A percentile compares a stretch with the other conserved stretches of the same genome.
Evolutionary conservation across 2,888 invertebrate genomes (phyloP).

Genomic region (Minunthozetes semirufus): DNA sequence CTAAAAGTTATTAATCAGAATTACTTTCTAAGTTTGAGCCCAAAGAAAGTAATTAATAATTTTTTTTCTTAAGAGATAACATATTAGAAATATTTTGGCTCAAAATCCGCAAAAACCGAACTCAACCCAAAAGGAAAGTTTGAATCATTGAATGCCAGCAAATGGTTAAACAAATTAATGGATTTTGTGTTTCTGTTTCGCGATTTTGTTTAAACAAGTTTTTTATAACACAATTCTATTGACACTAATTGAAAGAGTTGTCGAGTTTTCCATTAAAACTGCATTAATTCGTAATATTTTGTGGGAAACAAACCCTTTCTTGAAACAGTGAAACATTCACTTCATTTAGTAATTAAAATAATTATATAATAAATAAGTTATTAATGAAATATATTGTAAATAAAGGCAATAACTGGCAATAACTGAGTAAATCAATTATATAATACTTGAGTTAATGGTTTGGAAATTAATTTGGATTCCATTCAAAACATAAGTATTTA

Average conservation of each 20-base stretch:
- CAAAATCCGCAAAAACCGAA: neutral
- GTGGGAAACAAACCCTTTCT: neutral
- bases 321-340: no score
- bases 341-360: no score
- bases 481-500: neutral
- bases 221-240: no score
- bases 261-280: neutral
- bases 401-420: neutral
- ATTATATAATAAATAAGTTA: no score
- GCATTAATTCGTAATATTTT: neutral
- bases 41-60: conserved; percentile 1
- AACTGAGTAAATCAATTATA: neutral
- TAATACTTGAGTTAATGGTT: neutral
- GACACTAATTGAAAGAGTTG: neutral
- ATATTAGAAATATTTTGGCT: conserved; percentile 11
- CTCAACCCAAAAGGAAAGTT: neutral
- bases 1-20: neutral
- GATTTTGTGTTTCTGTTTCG: neutral
- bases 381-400: no score
- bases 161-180: neutral
- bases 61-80: neutral
- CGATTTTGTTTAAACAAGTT: no score
- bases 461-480: neutral
- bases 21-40: neutral
- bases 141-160: neutral